phyloP scores from a whole-genome alignment of 2,797 vertebrate genomes.

The Eidolon dupreanum region DNA sequence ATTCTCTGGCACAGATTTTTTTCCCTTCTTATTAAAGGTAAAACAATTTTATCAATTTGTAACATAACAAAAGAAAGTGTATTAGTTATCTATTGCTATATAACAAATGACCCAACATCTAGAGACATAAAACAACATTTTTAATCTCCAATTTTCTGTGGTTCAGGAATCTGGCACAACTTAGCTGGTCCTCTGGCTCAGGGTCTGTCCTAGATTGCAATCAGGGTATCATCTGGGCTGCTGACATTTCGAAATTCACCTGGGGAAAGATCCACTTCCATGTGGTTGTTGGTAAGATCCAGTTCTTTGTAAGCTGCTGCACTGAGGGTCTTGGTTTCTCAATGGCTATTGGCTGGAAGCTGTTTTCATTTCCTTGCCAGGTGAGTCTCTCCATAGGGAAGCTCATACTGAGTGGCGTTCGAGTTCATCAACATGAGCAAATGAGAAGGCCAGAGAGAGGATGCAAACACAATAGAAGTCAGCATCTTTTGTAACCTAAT shows the following conservation, averaged over 20 bases:
- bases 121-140: background rate
- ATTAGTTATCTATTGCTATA: background rate
- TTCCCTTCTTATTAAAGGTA: conserved; percentile 46
- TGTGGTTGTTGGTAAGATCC: background rate
- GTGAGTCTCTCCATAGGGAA: background rate
- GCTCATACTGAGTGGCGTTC: background rate
- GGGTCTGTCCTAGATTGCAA: background rate
- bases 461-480: background rate
- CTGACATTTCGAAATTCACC: background rate
- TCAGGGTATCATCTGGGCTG: background rate
- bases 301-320: background rate
- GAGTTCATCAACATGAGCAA: background rate
- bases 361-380: background rate
- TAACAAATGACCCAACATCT: background rate
- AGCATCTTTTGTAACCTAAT: background rate
- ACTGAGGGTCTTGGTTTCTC: background rate
- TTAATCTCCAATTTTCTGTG: background rate
- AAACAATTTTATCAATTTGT: conserved; percentile 51
- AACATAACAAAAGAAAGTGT: background rate
- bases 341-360: background rate
- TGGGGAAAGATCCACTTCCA: background rate
- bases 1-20: background rate
- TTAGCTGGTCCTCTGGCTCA: background rate
- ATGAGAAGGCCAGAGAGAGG: background rate
- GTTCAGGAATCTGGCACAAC: background rate